A percentile compares a stretch with the other conserved stretches of the same genome.
Conservation (phyloP, 2,797 vertebrate genomes). For the Arrhamphus sclerolepis region DNA sequence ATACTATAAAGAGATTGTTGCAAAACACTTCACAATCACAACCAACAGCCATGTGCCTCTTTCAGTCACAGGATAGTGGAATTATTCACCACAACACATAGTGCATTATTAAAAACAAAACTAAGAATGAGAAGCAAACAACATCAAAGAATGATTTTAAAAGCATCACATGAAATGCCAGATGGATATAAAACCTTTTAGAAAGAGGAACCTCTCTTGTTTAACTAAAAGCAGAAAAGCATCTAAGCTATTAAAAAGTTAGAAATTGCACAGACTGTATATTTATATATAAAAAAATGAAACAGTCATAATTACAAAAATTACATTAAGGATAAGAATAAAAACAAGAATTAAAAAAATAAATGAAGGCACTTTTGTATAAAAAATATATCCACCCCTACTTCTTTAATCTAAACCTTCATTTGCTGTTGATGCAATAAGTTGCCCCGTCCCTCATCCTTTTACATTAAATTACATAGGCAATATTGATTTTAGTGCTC, state of each 20-base stretch:
- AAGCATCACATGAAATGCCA: neutral
- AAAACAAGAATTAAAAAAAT: neutral
- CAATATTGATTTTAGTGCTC: too few species aligned
- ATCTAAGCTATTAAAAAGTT: neutral
- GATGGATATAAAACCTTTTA: neutral
- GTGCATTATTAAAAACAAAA: conserved; percentile 10
- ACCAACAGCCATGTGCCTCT: neutral
- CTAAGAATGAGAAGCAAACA: neutral
- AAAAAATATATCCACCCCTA: neutral
- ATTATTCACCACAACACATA: neutral
- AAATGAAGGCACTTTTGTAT: neutral
- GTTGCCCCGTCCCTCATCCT: too few species aligned
- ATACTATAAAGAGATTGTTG: neutral
- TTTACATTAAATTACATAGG: too few species aligned
- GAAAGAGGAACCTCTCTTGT: conserved; percentile 31
- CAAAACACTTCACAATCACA: neutral
- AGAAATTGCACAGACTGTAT: neutral
- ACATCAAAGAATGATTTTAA: neutral
- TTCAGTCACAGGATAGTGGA: neutral
- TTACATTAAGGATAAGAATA: too few species aligned
- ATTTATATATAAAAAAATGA: neutral
- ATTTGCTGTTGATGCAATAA: too few species aligned
- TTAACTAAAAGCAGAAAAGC: neutral
- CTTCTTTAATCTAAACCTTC: too few species aligned
- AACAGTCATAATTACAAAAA: neutral